Base-by-base conservation (phyloP, 2,113 vertebrate genomes). In the Haplochromis burtoni region DNA sequence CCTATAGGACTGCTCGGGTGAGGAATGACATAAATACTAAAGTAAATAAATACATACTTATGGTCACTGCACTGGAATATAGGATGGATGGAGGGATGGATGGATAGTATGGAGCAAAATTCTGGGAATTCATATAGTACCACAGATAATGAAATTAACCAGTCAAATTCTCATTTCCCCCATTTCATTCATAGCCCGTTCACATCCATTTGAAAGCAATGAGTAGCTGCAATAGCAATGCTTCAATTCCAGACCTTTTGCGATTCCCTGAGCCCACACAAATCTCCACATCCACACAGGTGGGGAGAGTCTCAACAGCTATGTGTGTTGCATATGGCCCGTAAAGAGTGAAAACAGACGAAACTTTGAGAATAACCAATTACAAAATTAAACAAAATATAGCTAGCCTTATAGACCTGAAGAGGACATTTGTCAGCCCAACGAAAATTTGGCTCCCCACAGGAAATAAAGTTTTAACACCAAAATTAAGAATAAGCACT, bases 381-480 rank as follows among this genome's bases (percentile, higher is more conserved):
- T 91, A 89, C 78, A 93, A 92, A 93, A 88, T 80, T 82, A 91
- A 90, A 93, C 87, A 90, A 93, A 86, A 80, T 82, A 53, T 42
- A 78, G 80, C 88, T 78, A 61, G 53, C 83, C 89, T 87, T 83
- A 91, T 42, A 86, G 51, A 83, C 82, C 86, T 42, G 57, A 63
- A 19, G 83, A 49, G 78, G 47, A 33, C 53, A 89, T 92, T 87
- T 68, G 90, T 92, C 90, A 89, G 42, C 26, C 47, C 7, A 19
- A 33, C 33, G 1, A 59, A 59, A 54, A 83, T 71, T 10, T 33
- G 7, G 40, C 13, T 84, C 40, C 73, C 13, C 42, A 47, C 29
- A 86, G 33, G 16, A 42, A 90, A 81, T 31, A 76, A 59, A 49
- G 19, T 40, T 42, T 81, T 71, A 49, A 61, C 33, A 86, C 55